These are phyloP conservation scores for Odocoileus hemionus DNA, from an alignment of 2,113 vertebrate species.

Conservation along the genomic window DNA sequence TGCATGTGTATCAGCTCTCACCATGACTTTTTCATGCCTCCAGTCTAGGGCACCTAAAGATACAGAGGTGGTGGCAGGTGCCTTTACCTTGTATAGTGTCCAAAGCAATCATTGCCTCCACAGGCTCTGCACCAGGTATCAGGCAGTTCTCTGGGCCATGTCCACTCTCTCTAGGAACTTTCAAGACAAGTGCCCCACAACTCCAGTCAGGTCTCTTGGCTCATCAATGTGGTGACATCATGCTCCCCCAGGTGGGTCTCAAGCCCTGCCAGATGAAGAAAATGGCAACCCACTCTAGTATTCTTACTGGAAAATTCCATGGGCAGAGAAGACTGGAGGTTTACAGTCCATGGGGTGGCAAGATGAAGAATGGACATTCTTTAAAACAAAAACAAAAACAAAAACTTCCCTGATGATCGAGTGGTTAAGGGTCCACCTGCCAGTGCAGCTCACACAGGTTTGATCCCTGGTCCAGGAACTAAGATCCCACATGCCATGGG, in stretches of 20 bases:
- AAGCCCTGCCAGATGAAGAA: not conserved
- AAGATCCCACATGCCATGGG: not conserved
- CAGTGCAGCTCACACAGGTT: not conserved
- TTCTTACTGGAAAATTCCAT: not conserved
- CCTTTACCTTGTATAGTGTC: not conserved
- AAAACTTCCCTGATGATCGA: not conserved
- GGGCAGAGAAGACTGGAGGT: not conserved
- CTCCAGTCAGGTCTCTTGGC: not conserved
- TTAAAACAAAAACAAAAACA: not conserved
- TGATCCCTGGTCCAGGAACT: not conserved
- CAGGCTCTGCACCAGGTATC: not conserved
- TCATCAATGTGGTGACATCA: not conserved
- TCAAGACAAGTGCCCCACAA: not conserved
- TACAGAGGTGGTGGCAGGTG: not conserved
- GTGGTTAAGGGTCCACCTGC: not conserved
- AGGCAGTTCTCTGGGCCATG: not conserved
- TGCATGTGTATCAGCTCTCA: not conserved
- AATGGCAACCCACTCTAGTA: not conserved
- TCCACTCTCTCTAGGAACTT: not conserved
- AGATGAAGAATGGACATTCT: not conserved
- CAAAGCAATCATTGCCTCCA: not conserved
- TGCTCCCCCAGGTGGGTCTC: not conserved
- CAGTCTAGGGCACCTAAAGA: not conserved
- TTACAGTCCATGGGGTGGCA: not conserved
- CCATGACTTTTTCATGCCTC: not conserved